A percentile compares a stretch with the other conserved stretches of the same genome.
Conservation (phyloP, 2,888 invertebrate species). For the Habrosyne pyritoides region DNA sequence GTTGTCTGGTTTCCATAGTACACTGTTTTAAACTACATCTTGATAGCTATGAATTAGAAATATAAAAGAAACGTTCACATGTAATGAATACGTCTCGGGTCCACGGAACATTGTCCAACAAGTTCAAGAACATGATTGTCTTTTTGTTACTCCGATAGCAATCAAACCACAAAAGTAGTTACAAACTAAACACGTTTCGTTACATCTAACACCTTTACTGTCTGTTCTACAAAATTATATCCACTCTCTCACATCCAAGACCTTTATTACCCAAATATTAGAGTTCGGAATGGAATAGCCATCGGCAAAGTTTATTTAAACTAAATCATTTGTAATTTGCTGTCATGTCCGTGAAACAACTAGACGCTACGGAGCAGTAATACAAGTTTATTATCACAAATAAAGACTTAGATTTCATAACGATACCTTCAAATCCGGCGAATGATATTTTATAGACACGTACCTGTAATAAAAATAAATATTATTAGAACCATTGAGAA, state of each 20-base stretch:
- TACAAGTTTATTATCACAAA: constrained; percentile 30
- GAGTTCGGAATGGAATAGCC: constrained; percentile 12
- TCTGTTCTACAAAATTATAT: constrained; percentile 18
- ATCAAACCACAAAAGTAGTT: constrained; percentile 39
- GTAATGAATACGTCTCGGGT: constrained; percentile 34
- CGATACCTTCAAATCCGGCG: constrained; percentile 20
- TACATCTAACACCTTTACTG: constrained; percentile 29
- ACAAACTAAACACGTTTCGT: constrained; percentile 33
- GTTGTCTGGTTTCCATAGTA: not conserved
- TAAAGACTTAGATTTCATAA: constrained; percentile 30
- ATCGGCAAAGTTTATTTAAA: constrained; percentile 1
- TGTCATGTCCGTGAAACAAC: constrained; percentile 33
- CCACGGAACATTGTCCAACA: constrained; percentile 33
- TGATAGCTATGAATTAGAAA: constrained; percentile 1
- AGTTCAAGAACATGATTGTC: constrained; percentile 30
- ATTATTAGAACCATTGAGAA: constrained; percentile 15
- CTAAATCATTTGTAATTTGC: constrained; percentile 28
- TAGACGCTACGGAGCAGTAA: constrained; percentile 19
- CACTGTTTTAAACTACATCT: not conserved
- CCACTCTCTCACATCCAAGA: not conserved
- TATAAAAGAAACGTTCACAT: constrained; percentile 28
- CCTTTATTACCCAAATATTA: constrained; percentile 1
- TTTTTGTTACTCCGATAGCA: constrained; percentile 45
- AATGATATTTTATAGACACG: constrained; percentile 25
- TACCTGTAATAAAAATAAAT: constrained; percentile 53